These are phyloP conservation scores for Tachina grossa DNA, from an alignment of 2,888 invertebrate species.

Conservation along the genomic window DNA sequence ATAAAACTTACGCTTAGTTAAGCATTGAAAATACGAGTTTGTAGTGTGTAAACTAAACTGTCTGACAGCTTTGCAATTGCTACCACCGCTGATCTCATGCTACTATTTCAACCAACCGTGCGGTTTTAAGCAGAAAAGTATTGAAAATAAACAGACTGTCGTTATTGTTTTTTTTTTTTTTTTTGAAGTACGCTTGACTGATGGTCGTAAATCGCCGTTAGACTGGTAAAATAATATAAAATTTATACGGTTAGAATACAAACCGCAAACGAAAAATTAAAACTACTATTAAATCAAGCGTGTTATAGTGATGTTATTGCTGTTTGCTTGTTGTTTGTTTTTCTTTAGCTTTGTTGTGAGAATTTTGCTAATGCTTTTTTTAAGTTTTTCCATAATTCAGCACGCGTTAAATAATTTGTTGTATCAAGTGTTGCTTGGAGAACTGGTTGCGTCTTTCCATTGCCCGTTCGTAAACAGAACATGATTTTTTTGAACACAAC, in stretches of 20 bases:
- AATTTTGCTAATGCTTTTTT: constrained; percentile 35
- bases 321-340: background rate
- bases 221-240: constrained; percentile 55
- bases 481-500: background rate
- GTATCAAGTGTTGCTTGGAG: constrained; percentile 23
- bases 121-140: constrained; percentile 36
- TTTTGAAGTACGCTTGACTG: constrained; percentile 68
- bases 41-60: constrained; percentile 53
- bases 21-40: constrained; percentile 52
- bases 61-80: constrained; percentile 57
- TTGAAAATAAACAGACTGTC: constrained; percentile 35
- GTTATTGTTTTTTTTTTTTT: background rate
- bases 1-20: constrained; percentile 65
- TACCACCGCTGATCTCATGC: constrained; percentile 14
- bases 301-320: constrained; percentile 32
- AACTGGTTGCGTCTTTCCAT: constrained; percentile 28
- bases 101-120: constrained; percentile 53
- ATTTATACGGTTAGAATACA: constrained; percentile 26
- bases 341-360: constrained; percentile 12
- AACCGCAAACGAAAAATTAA: constrained; percentile 64
- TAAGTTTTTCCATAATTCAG: constrained; percentile 1
- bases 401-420: constrained; percentile 45
- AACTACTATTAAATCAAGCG: constrained; percentile 75
- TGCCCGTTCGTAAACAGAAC: background rate
- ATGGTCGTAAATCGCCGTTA: constrained; percentile 72